Percentiles rank a stretch among this genome's conserved stretches.
phyloP scores from a whole-genome alignment of 2,888 invertebrate genomes.

The Cryptophagus acutangulus region DNA sequence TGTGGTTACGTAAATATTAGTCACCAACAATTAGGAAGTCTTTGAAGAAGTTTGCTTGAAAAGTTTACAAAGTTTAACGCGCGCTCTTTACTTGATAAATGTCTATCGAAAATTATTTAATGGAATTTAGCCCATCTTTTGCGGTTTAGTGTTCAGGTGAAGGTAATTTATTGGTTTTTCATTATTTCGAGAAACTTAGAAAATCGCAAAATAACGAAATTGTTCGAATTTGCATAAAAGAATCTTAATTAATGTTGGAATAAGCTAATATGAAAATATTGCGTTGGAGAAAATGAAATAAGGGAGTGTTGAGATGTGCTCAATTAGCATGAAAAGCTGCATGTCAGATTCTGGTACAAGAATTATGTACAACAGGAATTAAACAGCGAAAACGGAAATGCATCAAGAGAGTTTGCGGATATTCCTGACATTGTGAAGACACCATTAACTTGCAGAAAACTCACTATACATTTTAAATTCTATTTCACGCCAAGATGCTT shows the following conservation, averaged over 20 bases:
- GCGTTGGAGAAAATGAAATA: constrained; percentile 27
- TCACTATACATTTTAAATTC: constrained; percentile 1
- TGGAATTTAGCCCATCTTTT: constrained; percentile 17
- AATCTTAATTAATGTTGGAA: constrained; percentile 23
- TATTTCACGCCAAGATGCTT: constrained; percentile 1
- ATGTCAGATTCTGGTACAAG: constrained; percentile 16
- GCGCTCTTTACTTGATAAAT: no score
- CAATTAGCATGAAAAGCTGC: constrained; percentile 28
- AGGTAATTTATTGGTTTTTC: constrained; percentile 14
- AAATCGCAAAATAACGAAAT: no score
- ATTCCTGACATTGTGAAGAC: constrained; percentile 6
- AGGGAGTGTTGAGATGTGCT: constrained; percentile 28
- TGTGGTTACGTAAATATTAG: no score
- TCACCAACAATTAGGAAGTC: no score
- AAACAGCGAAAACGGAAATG: constrained; percentile 7
- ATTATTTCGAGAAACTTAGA: constrained; percentile 8
- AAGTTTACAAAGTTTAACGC: no score
- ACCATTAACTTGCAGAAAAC: constrained; percentile 8
- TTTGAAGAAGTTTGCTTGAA: no score
- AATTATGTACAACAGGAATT: constrained; percentile 4
- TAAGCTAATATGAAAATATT: constrained; percentile 24
- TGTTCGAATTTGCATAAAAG: no score
- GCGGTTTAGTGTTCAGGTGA: constrained; percentile 15
- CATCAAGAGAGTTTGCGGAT: constrained; percentile 1
- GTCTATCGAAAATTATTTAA: no score